Conservation (phyloP, 2,797 vertebrate genomes). For the Rhinichthys osculus region DNA sequence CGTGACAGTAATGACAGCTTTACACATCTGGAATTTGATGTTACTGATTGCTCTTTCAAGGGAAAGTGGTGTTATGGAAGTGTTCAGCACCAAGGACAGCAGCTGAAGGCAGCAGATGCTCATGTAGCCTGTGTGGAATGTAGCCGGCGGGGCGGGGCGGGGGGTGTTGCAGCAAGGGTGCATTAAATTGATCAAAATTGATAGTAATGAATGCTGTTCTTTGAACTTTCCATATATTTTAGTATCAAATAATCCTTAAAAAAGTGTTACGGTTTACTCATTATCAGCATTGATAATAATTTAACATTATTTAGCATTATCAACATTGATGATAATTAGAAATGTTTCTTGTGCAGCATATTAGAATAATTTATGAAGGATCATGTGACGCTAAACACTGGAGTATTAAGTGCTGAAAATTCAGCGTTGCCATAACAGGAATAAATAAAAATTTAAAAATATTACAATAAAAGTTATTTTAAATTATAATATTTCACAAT, state of each 20-base stretch:
- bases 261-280: not conserved
- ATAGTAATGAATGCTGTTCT: not conserved
- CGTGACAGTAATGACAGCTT: not conserved
- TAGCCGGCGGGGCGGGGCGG: too few species aligned
- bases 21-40: not conserved
- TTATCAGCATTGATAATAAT: not conserved
- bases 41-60: not conserved
- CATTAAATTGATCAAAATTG: not conserved
- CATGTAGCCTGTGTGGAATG: not conserved
- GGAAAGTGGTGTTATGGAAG: not conserved
- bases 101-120: constrained; percentile 39
- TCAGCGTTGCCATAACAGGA: not conserved
- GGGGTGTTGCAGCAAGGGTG: not conserved
- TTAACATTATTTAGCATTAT: not conserved
- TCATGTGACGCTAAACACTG: not conserved
- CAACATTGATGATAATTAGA: not conserved
- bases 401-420: not conserved
- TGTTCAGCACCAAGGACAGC: constrained; percentile 73
- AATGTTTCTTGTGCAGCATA: not conserved
- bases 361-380: not conserved
- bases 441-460: not conserved
- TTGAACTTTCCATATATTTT: not conserved
- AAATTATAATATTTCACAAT: not conserved
- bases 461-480: not conserved
- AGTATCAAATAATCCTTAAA: not conserved